Percentiles rank a stretch among this genome's conserved stretches.
Conservation (phyloP, 2,888 invertebrate species). For the Prosopocoilus inquinatus region DNA sequence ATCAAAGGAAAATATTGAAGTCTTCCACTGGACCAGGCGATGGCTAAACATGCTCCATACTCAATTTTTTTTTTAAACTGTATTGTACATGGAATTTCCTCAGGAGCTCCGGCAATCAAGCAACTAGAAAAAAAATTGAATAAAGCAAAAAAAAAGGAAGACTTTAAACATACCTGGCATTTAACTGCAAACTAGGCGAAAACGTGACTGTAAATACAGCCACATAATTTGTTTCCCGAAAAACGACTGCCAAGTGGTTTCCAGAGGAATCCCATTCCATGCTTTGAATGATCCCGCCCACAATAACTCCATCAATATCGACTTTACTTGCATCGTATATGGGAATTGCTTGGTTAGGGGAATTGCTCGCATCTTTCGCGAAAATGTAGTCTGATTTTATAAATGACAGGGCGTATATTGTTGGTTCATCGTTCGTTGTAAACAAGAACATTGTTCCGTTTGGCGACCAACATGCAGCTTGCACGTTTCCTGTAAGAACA, state of each 20-base stretch:
- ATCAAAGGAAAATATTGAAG: conserved; percentile 78
- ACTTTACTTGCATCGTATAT: conserved; percentile 71
- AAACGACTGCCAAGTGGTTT: conserved; percentile 75
- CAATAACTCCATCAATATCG: conserved; percentile 58
- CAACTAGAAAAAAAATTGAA: conserved; percentile 57
- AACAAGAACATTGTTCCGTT: conserved; percentile 74
- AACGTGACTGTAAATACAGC: conserved; percentile 76
- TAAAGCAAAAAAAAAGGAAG: conserved; percentile 11
- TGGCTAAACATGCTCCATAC: conserved; percentile 74
- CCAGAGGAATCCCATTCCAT: conserved; percentile 84
- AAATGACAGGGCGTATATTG: conserved; percentile 69
- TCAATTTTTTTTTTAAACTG: conserved; percentile 75
- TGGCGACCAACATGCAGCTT: conserved; percentile 85
- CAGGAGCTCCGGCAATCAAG: conserved; percentile 66
- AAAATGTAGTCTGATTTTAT: conserved; percentile 42
- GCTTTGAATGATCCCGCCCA: conserved; percentile 76
- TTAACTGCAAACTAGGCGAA: conserved; percentile 64
- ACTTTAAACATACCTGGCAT: conserved; percentile 58
- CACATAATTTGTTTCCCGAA: conserved; percentile 72
- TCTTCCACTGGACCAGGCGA: conserved; percentile 83
- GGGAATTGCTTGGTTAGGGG: conserved; percentile 63
- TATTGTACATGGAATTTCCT: conserved; percentile 74
- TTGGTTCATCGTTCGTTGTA: conserved; percentile 76
- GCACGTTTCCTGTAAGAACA: conserved; percentile 72
- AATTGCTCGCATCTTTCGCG: conserved; percentile 35